Base-by-base conservation (phyloP, 53 echinoderm and acorn worm genomes). In the Arbacia lixula region DNA sequence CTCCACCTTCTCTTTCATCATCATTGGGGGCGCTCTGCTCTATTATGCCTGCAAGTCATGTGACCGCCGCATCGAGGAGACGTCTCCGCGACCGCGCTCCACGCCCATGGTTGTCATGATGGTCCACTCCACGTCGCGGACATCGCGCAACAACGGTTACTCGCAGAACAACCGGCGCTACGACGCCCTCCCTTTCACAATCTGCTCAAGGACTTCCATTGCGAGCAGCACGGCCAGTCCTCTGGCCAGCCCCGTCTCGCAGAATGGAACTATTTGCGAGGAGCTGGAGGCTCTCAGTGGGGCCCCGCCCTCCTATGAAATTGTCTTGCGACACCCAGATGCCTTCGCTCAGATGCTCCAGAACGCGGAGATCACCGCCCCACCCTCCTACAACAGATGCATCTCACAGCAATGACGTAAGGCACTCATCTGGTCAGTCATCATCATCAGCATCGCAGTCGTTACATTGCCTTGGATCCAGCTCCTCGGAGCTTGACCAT, bases 291-390 rank as follows among this genome's bases (percentile, higher is more conserved):
- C 79, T 30, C 60, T 78, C 21, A 60, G 79, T 41, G 79, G 79
- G 79, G 79, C 35, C 17, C 79, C 79, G n/a, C 79, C 79, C 26
- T 78, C 79, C 39, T 78, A 78, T 40, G 79, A 78, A 78, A 78
- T 78, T 60, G 79, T 78, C 58, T 60, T 78, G 79, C 79, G 79
- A 60, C 79, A 78, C 79, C 79, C 79, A 60, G 79, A 78, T 78
- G 79, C 79, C 79, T 78, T 78, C 39, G 79, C 79, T 38, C 79
- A 78, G 41, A 78, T 78, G 79, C 79, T 78, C 30, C 79, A 78
- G 60, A 78, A 30, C 19, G 75, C 52, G 22, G 41, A 71, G 11
- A 43, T 22, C 26, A 71, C 41, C 38, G 42, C 60, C 60, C 79
- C 79, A 33, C 79, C 79, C 14, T 78, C 79, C 12, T 78, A 78